phyloP scores from a whole-genome alignment of 2,888 invertebrate species.

The Tetanocera ferruginea region DNA sequence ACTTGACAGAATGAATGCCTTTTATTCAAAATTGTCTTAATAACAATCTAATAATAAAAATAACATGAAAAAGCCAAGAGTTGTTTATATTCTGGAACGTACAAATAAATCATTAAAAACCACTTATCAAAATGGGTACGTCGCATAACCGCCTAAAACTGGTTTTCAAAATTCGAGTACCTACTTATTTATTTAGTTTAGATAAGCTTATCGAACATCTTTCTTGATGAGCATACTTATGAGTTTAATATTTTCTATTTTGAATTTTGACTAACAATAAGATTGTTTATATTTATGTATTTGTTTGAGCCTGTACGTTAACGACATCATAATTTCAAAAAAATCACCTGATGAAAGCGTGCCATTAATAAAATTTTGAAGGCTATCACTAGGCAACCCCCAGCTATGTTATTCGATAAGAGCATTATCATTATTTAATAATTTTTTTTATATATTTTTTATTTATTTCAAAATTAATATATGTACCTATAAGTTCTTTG shows the following conservation, averaged over 20 bases:
- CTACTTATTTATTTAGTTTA: not conserved
- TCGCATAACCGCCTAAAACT: constrained; percentile 55
- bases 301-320: not conserved
- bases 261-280: not conserved
- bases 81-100: not conserved
- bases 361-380: not conserved
- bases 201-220: not conserved
- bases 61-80: not conserved
- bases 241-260: not conserved
- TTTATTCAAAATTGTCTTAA: not conserved
- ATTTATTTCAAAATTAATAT: not conserved
- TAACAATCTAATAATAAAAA: constrained; percentile 1
- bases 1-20: constrained; percentile 8
- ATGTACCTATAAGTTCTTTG: no score
- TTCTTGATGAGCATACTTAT: not conserved
- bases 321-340: not conserved
- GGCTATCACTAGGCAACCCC: not conserved
- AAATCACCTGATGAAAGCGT: constrained; percentile 10
- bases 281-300: not conserved
- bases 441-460: not conserved
- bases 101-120: constrained; percentile 20
- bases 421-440: not conserved
- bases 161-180: constrained; percentile 43
- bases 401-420: not conserved
- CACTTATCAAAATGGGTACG: constrained; percentile 57